Evolutionary conservation across 2,797 vertebrate genomes (phyloP).

Genomic region (Pantherophis vulpinus): DNA sequence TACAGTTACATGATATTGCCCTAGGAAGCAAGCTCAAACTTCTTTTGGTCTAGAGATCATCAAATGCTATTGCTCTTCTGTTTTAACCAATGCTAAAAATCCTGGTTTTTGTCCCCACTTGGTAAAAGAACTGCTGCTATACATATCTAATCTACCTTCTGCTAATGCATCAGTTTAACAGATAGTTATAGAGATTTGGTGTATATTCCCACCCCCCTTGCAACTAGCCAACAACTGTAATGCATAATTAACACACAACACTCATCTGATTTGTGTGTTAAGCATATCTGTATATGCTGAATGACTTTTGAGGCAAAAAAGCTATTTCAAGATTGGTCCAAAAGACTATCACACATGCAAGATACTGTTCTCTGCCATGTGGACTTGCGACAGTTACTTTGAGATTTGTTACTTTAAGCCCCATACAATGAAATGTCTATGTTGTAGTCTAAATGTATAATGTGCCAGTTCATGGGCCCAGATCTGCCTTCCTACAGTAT

Average conservation of each 20-base stretch:
- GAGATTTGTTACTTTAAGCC: conserved; percentile 41
- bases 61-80: background rate
- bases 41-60: conserved; percentile 30
- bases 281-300: background rate
- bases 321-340: background rate
- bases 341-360: conserved; percentile 19
- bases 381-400: conserved; percentile 23
- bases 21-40: conserved; percentile 51
- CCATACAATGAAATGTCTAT: conserved; percentile 55
- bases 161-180: background rate
- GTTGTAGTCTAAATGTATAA: conserved; percentile 53
- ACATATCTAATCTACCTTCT: background rate
- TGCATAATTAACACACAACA: background rate
- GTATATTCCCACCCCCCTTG: accelerated
- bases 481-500: conserved; percentile 1
- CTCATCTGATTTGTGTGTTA: background rate
- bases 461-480: conserved; percentile 12
- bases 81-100: background rate
- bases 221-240: background rate
- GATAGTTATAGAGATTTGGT: conserved; percentile 2
- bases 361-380: conserved; percentile 26
- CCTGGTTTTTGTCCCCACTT: conserved; percentile 26
- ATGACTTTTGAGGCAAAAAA: background rate
- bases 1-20: conserved; percentile 19
- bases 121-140: background rate